These are phyloP conservation scores for Pseudomugil tenellus DNA, from an alignment of 2,797 vertebrate genomes.

Conservation along the genomic window DNA sequence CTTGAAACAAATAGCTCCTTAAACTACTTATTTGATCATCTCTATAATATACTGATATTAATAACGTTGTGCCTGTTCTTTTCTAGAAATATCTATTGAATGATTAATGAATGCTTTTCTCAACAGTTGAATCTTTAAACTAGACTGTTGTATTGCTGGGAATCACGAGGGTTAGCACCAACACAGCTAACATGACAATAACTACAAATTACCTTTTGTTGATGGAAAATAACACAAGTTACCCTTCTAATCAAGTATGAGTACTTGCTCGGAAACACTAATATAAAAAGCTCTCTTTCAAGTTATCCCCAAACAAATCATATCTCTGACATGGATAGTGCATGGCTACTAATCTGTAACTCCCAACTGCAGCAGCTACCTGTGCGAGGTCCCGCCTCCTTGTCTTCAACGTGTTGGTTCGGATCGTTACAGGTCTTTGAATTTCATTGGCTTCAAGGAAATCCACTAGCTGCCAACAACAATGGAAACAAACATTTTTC, in stretches of 20 bases:
- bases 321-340: background rate
- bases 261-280: no score
- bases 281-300: no score
- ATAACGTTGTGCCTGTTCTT: background rate
- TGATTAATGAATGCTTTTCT: background rate
- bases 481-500: background rate
- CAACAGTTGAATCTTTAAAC: background rate
- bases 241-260: no score
- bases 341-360: background rate
- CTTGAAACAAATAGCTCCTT: no score
- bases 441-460: constrained; percentile 97
- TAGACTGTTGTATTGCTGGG: background rate
- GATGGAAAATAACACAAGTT: no score
- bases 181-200: no score
- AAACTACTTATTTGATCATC: background rate
- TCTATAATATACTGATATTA: background rate
- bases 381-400: constrained; percentile 95
- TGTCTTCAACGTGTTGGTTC: constrained; percentile 96
- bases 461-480: constrained; percentile 86
- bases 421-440: constrained; percentile 93
- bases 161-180: no score
- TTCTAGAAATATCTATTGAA: no score
- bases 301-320: background rate
- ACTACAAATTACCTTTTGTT: no score
- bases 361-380: constrained; percentile 70